Evolutionary conservation across 2,113 vertebrate genomes (phyloP).

Genomic region (Canis aureus): DNA sequence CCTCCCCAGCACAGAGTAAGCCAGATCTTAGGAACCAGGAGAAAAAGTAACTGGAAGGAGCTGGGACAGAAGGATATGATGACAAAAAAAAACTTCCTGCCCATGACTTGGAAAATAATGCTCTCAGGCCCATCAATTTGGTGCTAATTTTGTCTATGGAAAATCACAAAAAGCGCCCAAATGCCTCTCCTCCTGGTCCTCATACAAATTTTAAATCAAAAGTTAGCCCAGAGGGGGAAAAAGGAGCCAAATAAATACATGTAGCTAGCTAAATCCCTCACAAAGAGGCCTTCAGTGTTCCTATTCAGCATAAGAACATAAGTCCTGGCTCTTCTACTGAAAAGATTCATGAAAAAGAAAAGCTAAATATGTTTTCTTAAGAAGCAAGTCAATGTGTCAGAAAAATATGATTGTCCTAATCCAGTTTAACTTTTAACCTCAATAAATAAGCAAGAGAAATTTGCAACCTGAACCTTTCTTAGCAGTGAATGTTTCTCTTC

Average conservation of each 20-base stretch:
- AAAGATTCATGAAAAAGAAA: slow-evolving; percentile 77
- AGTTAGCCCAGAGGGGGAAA: slow-evolving; percentile 59
- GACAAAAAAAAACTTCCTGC: background rate
- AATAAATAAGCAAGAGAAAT: slow-evolving; percentile 83
- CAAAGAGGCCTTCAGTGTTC: slow-evolving; percentile 71
- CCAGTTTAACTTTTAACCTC: slow-evolving; percentile 86
- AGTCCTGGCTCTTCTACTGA: slow-evolving; percentile 75
- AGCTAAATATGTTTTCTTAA: slow-evolving; percentile 82
- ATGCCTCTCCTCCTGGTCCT: slow-evolving; percentile 49
- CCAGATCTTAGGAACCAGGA: background rate
- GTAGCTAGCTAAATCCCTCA: slow-evolving; percentile 55
- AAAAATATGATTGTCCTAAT: slow-evolving; percentile 86
- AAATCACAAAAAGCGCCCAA: slow-evolving; percentile 63
- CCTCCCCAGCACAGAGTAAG: background rate
- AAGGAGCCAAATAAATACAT: slow-evolving; percentile 60
- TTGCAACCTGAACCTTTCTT: slow-evolving; percentile 82
- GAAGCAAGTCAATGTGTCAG: slow-evolving; percentile 85
- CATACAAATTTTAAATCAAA: slow-evolving; percentile 77
- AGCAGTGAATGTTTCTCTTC: slow-evolving; percentile 80
- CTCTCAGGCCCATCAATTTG: slow-evolving; percentile 47
- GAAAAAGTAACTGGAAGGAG: background rate
- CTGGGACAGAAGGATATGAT: background rate
- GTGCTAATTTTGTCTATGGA: slow-evolving; percentile 71
- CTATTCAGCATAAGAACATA: slow-evolving; percentile 55
- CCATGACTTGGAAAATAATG: slow-evolving; percentile 11